Conservation (phyloP, 2,113 vertebrate genomes). For the Ciconia stormi region DNA sequence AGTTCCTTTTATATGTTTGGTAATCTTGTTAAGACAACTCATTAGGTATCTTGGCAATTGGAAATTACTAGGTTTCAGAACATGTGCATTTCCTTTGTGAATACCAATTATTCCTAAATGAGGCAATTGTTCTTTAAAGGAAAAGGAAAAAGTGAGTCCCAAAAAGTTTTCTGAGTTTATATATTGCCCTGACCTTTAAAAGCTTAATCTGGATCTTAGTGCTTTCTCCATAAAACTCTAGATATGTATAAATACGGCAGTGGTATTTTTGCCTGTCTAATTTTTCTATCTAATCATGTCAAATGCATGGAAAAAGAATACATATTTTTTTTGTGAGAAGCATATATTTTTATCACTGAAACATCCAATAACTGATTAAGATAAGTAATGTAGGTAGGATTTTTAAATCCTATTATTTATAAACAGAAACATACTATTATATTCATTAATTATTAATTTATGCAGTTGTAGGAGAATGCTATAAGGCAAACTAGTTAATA, state of each 20-base stretch:
- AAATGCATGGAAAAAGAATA: not conserved
- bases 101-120: constrained; percentile 70
- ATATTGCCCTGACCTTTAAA: constrained; percentile 26
- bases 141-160: constrained; percentile 3
- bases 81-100: constrained; percentile 62
- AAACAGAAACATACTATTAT: not conserved
- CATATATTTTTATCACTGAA: not conserved
- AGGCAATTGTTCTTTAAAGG: constrained; percentile 60
- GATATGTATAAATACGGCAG: not conserved
- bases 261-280: not conserved
- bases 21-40: constrained; percentile 74
- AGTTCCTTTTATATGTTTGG: constrained; percentile 69
- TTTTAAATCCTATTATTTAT: not conserved
- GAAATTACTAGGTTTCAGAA: constrained; percentile 70
- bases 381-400: not conserved
- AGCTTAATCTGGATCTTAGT: not conserved
- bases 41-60: constrained; percentile 71
- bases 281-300: not conserved
- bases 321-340: not conserved
- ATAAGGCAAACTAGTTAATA: not conserved
- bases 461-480: not conserved
- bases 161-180: constrained; percentile 25
- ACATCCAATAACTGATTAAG: not conserved
- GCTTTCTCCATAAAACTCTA: not conserved
- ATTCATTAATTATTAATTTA: not conserved